A percentile compares a stretch with the other conserved stretches of the same genome.
Evolutionary conservation across 2,888 invertebrate species (phyloP).

Genomic region (Notodonta ziczac): DNA sequence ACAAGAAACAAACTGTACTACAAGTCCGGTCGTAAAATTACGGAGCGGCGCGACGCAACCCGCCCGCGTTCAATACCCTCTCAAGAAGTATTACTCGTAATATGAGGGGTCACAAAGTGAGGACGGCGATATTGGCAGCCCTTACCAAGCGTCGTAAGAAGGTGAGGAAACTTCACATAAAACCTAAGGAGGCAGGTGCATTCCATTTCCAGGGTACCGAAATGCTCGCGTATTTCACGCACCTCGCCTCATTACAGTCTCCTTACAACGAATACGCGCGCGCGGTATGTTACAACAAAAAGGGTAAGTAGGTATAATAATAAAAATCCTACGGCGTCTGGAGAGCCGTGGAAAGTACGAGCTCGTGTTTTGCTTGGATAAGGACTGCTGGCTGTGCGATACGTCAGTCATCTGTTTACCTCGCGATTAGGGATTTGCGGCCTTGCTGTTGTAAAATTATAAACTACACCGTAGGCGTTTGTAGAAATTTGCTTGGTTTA

Average conservation of each 20-base stretch:
- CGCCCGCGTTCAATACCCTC: conserved; percentile 75
- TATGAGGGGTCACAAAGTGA: conserved; percentile 84
- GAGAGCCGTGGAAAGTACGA: conserved; percentile 58
- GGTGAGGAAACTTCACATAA: conserved; percentile 83
- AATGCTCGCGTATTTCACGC: conserved; percentile 82
- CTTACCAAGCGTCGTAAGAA: conserved; percentile 74
- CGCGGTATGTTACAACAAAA: conserved; percentile 66
- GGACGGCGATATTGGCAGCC: conserved; percentile 80
- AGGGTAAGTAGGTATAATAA: conserved; percentile 75
- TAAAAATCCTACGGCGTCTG: conserved; percentile 74
- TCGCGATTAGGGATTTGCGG: not conserved
- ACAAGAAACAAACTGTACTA: conserved; percentile 60
- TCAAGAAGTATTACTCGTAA: conserved; percentile 81
- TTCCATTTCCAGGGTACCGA: conserved; percentile 79
- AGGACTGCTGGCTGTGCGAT: conserved; percentile 43
- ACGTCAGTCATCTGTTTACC: conserved; percentile 19
- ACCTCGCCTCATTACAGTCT: conserved; percentile 73
- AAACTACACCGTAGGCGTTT: not conserved
- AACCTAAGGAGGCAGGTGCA: conserved; percentile 84
- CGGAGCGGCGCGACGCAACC: conserved; percentile 57
- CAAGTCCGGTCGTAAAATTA: conserved; percentile 71
- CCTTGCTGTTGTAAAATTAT: not conserved
- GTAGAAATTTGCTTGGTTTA: not conserved
- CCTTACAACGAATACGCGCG: conserved; percentile 61
- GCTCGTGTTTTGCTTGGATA: conserved; percentile 55